Evolutionary conservation across 2,113 vertebrate genomes (phyloP).

Genomic region (Fulica atra): DNA sequence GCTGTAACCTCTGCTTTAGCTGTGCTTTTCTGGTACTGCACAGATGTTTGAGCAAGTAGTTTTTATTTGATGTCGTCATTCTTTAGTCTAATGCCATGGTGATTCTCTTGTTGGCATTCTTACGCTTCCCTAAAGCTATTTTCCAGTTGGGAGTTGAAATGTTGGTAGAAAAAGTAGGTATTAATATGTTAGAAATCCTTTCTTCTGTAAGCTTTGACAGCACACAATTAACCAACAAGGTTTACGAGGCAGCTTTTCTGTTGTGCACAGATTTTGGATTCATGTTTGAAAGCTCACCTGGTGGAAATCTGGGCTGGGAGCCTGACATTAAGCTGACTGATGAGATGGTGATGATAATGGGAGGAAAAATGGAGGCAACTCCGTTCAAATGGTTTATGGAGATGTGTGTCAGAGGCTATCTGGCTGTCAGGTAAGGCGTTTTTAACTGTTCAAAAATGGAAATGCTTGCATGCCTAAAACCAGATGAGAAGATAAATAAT

Average conservation of each 20-base stretch:
- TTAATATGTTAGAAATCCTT: background rate
- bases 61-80: background rate
- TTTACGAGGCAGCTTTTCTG: conserved; percentile 22
- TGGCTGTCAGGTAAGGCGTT: conserved; percentile 89
- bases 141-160: background rate
- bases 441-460: background rate
- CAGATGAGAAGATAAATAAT: background rate
- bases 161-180: background rate
- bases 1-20: background rate
- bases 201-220: background rate
- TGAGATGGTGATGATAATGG: conserved; percentile 99
- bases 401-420: conserved; percentile 96
- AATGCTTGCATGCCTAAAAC: background rate
- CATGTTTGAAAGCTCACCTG: conserved; percentile 98
- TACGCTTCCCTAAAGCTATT: background rate
- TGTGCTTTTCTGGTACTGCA: background rate
- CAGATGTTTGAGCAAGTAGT: background rate
- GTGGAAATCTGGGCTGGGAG: conserved; percentile 96
- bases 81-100: background rate
- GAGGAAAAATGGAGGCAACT: conserved; percentile 98
- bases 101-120: background rate
- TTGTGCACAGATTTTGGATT: conserved; percentile 90
- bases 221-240: background rate
- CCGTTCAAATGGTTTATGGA: conserved; percentile 99
- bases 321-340: conserved; percentile 97